Evolutionary conservation across 2,113 vertebrate genomes (phyloP), one percentile per base, ranked within the genome.

Genomic region (Xyrauchen texanus): DNA sequence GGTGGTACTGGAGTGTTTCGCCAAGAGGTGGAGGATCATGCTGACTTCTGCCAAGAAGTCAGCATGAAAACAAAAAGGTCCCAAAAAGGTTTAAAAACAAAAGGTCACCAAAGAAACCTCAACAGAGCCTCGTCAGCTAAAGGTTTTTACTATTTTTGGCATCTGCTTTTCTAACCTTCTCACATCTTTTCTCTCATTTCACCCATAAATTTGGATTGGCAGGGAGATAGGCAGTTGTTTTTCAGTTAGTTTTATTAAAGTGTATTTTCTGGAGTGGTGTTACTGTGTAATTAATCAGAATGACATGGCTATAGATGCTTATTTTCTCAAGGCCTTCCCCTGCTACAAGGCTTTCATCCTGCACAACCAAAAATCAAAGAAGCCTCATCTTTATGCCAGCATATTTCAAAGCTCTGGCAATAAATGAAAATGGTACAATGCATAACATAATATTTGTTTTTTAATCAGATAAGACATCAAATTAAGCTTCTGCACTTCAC

Each of bases 221-320:
- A 51, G 15, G 16, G n/a, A 63, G 46, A 74, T 51, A 7, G 15
- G 45, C 71, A 51, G 45, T 16, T 34, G 60, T 73, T 61, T 3
- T 34, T 49, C 57, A 61, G 15, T 73, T 73, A 13, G 70, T 21
- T 51, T 49, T 53, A 72, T 77, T 45, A 21, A 55, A 80, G 61
- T 60, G 42, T 16, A 42, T 58, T 74, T 68, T 44, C 7, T 52
- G 53, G 10, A 80, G 34, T 11, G 42, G 67, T 46, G 62, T 67
- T 21, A 62, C 44, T 7, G 60, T 57, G 44, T 46, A 53, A 63
- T 79, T 60, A 68, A 80, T 70, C 61, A 34, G 44, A 65, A n/a
- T 47, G 57, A 82, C 42, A 42, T n/a, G 68, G 58, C 46, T 79
- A 73, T 81, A 68, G 76, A 68, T 67, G 65, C 55, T 55, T 51